Base-by-base conservation (phyloP, 2,113 vertebrate species). In the Leucopsar rothschildi region DNA sequence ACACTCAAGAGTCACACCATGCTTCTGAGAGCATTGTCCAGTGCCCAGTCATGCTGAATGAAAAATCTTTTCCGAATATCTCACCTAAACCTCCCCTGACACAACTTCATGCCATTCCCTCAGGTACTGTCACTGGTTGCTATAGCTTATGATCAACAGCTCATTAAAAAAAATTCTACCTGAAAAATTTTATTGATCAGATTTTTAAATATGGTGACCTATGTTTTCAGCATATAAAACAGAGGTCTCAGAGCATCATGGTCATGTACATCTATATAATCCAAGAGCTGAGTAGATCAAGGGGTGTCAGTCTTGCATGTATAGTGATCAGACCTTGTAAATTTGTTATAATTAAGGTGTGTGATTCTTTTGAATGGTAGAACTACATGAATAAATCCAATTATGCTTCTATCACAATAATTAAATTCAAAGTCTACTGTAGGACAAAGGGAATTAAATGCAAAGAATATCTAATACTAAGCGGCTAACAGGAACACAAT, bases 381-480 rank as follows among this genome's bases (percentile, higher is more conserved):
- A 92, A 92, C 55, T 92, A 66, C 55, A 72, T 57, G 1, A 89
- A 78, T 87, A 91, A 92, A 95, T 88, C 57, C 42, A 93, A 21
- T 70, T 69, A 37, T 11, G 0, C 69, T 86, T n/a, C 64, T 88
- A 47, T 66, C 15, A 49, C 15, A 88, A 63, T 63, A 92, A 94
- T 56, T 90, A 23, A 70, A 80, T 91, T 93, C 57, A 35, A 91
- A 95, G 63, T 91, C 75, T 39, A 72, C 40, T 80, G 25, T 53
- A 88, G 59, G 59, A 66, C 63, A 77, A n/a, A 90, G 79, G 75
- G 71, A 96, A 35, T 95, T 94, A 93, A 80, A 88, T 77, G 55
- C 66, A 91, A 95, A 95, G 66, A 87, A 27, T 95, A 50, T 91
- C 78, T 95, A 82, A 92, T 82, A 72, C 55, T 82, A 73, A 94